Evolutionary conservation across 2,797 vertebrate genomes (phyloP), one percentile per base, ranked within the genome.

Genomic region (Gymnocypris eckloni): DNA sequence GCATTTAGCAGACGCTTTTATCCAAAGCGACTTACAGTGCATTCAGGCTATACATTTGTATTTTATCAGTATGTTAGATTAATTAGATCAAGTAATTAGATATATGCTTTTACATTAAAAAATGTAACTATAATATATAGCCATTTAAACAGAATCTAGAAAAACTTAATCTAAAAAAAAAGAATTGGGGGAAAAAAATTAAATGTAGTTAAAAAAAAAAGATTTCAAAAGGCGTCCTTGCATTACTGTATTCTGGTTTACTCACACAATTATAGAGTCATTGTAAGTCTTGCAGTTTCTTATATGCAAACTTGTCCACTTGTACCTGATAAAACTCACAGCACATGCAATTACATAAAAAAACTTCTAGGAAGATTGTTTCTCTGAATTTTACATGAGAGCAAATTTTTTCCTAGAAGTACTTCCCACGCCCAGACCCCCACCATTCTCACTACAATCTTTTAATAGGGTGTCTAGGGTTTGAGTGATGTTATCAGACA

Each of bases 401-500:
- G 15, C 6, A 56, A n/a, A 50, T 70, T 71, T 41, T 83, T 83
- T 79, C 50, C 25, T 11, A 64, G 77, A 79, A 85, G 20, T 3
- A 61, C 56, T 72, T 71, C 41, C 39, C 39, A 39, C 39, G 39
- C 39, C 83, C 39, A 39, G 39, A 39, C 6, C 39, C 39, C 39
- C 39, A 39, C 39, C 39, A 39, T 39, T 39, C 39, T 6, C 39
- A 39, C 39, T 39, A 39, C 39, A 39, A 6, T 39, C 39, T 39
- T 39, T 39, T 1, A 41, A 41, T 22, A 73, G 81, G 41, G 18
- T 56, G 52, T 87, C 13, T 54, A 10, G 81, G 37, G 37, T 33
- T 64, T 41, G 39, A 72, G 39, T 61, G 78, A 89, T 86, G 77
- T 83, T 87, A 83, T 87, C 83, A 64, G 79, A 71, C 15, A 22